Percentiles rank a stretch among this genome's conserved stretches.
Conservation (phyloP, 1,140 invertebrate species). For the Drosophila sucinea region DNA sequence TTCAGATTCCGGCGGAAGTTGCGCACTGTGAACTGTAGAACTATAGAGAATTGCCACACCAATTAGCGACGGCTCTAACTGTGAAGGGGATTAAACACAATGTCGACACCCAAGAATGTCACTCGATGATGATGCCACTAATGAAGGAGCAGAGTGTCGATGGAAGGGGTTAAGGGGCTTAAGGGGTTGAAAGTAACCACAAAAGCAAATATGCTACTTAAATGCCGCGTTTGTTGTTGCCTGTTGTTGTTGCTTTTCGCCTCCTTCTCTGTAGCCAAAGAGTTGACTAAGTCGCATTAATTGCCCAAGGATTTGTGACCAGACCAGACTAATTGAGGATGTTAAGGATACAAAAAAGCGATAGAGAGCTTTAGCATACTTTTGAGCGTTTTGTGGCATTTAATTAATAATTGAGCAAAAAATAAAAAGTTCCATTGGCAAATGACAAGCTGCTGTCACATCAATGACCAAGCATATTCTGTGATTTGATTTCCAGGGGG, state of each 20-base stretch:
- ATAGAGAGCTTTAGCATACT: constrained; percentile 34
- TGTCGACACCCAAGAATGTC: constrained; percentile 29
- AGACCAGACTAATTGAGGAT: constrained; percentile 25
- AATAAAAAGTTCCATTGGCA: background rate
- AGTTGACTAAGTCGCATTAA: constrained; percentile 60
- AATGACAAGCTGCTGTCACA: constrained; percentile 69
- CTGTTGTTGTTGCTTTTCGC: background rate
- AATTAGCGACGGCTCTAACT: constrained; percentile 73
- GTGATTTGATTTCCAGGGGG: constrained; percentile 4
- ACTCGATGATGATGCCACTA: constrained; percentile 30
- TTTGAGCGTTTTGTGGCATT: constrained; percentile 25
- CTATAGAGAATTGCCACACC: constrained; percentile 64
- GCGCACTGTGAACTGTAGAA: constrained; percentile 30
- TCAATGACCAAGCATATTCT: constrained; percentile 65
- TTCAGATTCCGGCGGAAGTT: constrained; percentile 74
- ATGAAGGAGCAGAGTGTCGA: constrained; percentile 42
- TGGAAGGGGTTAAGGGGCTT: constrained; percentile 1
- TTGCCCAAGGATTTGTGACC: constrained; percentile 58
- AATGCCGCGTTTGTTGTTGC: constrained; percentile 1
- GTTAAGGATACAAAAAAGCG: background rate
- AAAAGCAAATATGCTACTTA: constrained; percentile 28
- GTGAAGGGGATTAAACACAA: constrained; percentile 42
- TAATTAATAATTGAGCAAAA: constrained; percentile 50
- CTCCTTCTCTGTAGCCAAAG: constrained; percentile 19
- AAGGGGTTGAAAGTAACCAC: constrained; percentile 47